Evolutionary conservation across 2,888 invertebrate species (phyloP), one percentile per base, ranked within the genome.

Genomic region (Mystacides longicornis): DNA sequence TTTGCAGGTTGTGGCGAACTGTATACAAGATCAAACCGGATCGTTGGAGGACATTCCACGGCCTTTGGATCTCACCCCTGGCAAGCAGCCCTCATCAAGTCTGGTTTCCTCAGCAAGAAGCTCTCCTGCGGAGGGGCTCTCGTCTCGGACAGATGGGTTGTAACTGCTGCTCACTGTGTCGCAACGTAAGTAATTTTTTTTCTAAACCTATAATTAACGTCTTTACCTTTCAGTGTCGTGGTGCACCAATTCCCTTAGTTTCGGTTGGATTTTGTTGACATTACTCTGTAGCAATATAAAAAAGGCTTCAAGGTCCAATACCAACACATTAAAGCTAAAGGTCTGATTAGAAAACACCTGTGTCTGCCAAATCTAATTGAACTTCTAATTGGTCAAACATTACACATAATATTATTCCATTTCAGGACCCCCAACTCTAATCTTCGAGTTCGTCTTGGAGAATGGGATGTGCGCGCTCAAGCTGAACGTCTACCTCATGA

Each of bases 1-100:
- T 65, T 78, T 81, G 20, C 78, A 94, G 94, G 91, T 71, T 94
- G 94, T 66, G 94, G 94, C 0, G 92, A 93, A 68, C 80, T 92
- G 56, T 91, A 86, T 67, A 86, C 90, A 0, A 79, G 94, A 37
- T 89, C 90, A 23, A 93, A 93, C 68, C 81, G 94, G 60, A 93
- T 94, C 57, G 94, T 94, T 1, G 94, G 94, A 1, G 94, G 94
- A 0, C 91, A 92, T 64, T 89, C 91, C 18, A 86, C 93, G 0
- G 88, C 88, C 42, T 94, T 93, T 67, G 94, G 90, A 2, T 89
- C 90, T 9, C 93, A 93, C 74, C 94, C 94, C 2, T 94, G 94
- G 94, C 93, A 94, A 73, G 93, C 90, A 1, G 93, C 93, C 0
- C 81, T 94, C 20, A 92, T 93, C 64, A 93, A 94, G 72, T 89